Base-by-base conservation (phyloP, 2,113 vertebrate genomes). In the Laterallus jamaicensis region DNA sequence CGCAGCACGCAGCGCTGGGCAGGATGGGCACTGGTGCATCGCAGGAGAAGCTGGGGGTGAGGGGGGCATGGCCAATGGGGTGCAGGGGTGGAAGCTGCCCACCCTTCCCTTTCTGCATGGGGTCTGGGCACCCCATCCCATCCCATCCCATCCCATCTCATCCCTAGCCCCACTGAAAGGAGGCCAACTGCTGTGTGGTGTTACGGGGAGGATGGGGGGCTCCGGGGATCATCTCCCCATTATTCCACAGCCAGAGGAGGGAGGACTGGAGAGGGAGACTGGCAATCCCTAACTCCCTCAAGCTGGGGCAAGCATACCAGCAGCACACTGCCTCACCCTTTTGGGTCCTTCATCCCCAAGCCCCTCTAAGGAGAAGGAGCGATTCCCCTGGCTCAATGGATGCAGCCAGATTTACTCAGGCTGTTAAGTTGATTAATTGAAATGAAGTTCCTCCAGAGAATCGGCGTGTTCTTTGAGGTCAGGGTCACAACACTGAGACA, bases 401-500 rank as follows among this genome's bases (percentile, higher is more conserved):
- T 39, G 74, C 67, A 29, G 92, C 87, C 91, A 68, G 95, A 80
- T 96, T 64, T 76, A 8, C 93, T 92, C 86, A 67, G 92, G 94
- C 96, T 89, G 91, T 96, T 96, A 95, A 97, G 92, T 92, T 97
- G 97, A 97, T 97, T 93, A 95, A 98, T 97, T 81, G 98, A 96
- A 97, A 98, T 79, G 89, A 96, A 97, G 95, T 95, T 97, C 83
- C 96, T 97, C 91, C 90, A 97, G 97, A 98, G 98, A 96, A 96
- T 85, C 95, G 76, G 95, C 93, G 62, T 82, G 88, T 97, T 95
- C 97, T 97, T 93, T 96, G 96, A 62, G 96, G 97, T 95, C 96
- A 97, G 98, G 98, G 98, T 98, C 98, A 97, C 86, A 63, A 88
- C 89, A 75, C 97, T 88, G 95, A 97, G 97, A 96, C 97, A 93